Base-by-base conservation (phyloP, 30 jellyfish, hydroid and myxozoan genomes). In the Turritopsis dohrnii region DNA sequence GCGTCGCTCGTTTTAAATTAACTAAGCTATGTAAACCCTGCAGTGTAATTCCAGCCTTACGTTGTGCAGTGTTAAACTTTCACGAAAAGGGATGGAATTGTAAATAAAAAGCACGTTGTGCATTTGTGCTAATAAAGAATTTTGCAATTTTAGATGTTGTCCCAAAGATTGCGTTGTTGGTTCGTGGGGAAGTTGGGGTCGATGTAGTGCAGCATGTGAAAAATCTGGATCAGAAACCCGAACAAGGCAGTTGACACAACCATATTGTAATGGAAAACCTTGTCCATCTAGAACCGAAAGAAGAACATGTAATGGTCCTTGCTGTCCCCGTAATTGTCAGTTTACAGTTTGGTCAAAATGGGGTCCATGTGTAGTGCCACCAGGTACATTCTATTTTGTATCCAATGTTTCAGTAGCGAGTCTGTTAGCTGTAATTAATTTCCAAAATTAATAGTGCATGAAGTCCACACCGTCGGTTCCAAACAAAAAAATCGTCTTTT, bases 141-240 rank as follows among this genome's bases (percentile, higher is more conserved):
- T n/a, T n/a, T n/a, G n/a, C n/a, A n/a, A n/a, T 8, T 66, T 7
- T 72, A 82, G 89, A 65, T 82, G 89, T 28, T 82, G 89, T n/a
- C 89, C 89, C 72, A 87, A 16, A 23, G 65, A 82, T 66, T 82
- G 89, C 71, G 25, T 17, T 9, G 87, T 82, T 18, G 30, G 74
- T 19, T 16, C 60, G 13, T 82, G 89, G 89, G 72, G 75, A 60
- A 18, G 53, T 16, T 82, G 89, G 89, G 29, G 75, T 8, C n/a
- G 41, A 9, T 82, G 97, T 79, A 86, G 81, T 74, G 97, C 97
- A 18, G 89, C 41, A 18, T 90, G 97, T 84, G 97, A 90, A 65
- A 76, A 80, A 69, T 52, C 81, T 16, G 96, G 96, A 17, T 29
- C 81, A 18, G 84, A 87, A 28, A 25, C 82, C 22, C 75, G 97